Evolutionary conservation across 2,888 invertebrate genomes (phyloP), one percentile per base, ranked within the genome.

Genomic region (Gastrophysa polygoni): DNA sequence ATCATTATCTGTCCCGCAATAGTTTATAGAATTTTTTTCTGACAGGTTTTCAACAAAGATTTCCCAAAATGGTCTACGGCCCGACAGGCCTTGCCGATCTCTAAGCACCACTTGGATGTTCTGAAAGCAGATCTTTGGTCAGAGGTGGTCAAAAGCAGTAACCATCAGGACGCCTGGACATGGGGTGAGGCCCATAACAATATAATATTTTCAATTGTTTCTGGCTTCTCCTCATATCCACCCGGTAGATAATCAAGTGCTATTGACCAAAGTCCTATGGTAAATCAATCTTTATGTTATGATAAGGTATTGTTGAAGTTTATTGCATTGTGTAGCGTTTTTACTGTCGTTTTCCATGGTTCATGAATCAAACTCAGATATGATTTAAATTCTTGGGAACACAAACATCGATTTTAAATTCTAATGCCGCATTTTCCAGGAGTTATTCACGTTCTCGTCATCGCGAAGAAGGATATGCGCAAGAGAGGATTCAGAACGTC

Each of bases 161-260:
- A 91, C 77, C 93, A 93, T 75, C 92, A 92, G 78, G 93, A 93
- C 83, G 93, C 93, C 52, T 93, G 93, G 93, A 93, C 93, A 78
- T 92, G 92, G 91, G 93, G 93, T 88, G 77, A 78, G 78, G 43
- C 10, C 17, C 18, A 11, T n/a, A n/a, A n/a, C n/a, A n/a, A n/a
- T n/a, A n/a, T n/a, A n/a, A n/a, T n/a, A n/a, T n/a, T n/a, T n/a
- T n/a, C n/a, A n/a, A n/a, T n/a, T n/a, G n/a, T n/a, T n/a, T n/a
- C n/a, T n/a, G n/a, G n/a, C n/a, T n/a, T n/a, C n/a, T n/a, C n/a
- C n/a, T n/a, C n/a, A n/a, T n/a, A n/a, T n/a, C n/a, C n/a, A n/a
- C n/a, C n/a, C n/a, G n/a, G n/a, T n/a, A n/a, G n/a, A n/a, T n/a
- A n/a, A n/a, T n/a, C n/a, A n/a, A n/a, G n/a, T n/a, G n/a, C n/a